A percentile compares a stretch with the other conserved stretches of the same genome.
These are phyloP conservation scores for Conus betulinus DNA, from an alignment of 1,140 invertebrate genomes.

Conservation along the genomic window DNA sequence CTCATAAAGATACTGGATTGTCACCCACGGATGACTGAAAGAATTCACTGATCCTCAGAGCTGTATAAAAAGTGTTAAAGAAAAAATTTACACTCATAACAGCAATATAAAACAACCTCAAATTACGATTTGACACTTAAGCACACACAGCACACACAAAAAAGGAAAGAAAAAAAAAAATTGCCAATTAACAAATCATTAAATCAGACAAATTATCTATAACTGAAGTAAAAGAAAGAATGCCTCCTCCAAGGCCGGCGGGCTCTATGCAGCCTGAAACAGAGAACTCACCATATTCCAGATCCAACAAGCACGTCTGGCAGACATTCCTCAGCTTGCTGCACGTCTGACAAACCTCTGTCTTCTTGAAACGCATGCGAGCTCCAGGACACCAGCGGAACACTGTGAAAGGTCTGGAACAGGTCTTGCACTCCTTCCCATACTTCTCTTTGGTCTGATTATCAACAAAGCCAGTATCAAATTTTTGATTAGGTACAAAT, in stretches of 20 bases:
- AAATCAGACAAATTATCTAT: too few species aligned
- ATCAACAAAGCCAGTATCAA: constrained; percentile 42
- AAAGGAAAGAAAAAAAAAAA: too few species aligned
- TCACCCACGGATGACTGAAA: too few species aligned
- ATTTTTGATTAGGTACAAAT: too few species aligned
- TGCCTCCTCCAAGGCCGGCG: not conserved
- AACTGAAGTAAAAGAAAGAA: not conserved
- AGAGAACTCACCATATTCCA: constrained; percentile 89
- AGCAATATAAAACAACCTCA: too few species aligned
- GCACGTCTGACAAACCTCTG: constrained; percentile 99
- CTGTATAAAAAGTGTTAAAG: too few species aligned
- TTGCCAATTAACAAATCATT: too few species aligned
- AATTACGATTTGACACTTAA: too few species aligned
- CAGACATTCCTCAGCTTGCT: constrained; percentile 99
- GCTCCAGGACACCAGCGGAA: constrained; percentile 98
- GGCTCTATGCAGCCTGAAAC: not conserved
- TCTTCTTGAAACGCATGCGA: constrained; percentile 99
- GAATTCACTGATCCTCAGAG: too few species aligned
- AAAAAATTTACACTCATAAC: too few species aligned
- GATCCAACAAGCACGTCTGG: constrained; percentile 98
- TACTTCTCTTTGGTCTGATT: constrained; percentile 97
- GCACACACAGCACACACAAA: too few species aligned
- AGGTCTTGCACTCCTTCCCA: constrained; percentile 99
- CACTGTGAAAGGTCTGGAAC: constrained; percentile 97
- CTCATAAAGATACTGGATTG: too few species aligned